A percentile compares a stretch with the other conserved stretches of the same genome.
Evolutionary conservation across 2,113 vertebrate genomes (phyloP).

Genomic region (Brachyistius frenatus): DNA sequence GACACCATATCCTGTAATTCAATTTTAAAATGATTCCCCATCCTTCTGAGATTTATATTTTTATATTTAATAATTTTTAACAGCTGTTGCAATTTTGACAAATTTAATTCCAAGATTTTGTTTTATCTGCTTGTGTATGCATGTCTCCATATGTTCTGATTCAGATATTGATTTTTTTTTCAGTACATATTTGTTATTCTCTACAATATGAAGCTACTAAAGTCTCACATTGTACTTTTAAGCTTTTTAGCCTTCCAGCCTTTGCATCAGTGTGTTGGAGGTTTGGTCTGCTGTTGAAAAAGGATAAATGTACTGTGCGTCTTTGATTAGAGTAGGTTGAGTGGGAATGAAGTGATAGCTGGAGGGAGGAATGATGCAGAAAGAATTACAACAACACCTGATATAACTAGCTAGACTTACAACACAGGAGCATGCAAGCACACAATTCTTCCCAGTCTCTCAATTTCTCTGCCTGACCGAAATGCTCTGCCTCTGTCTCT

Average conservation of each 20-base stretch:
- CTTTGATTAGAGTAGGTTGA: constrained; percentile 53
- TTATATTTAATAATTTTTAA: no score
- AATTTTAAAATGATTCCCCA: no score
- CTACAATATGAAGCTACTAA: not conserved
- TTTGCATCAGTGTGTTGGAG: not conserved
- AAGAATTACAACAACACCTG: constrained; percentile 46
- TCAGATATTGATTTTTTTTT: no score
- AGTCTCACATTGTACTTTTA: not conserved
- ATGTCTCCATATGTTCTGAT: no score
- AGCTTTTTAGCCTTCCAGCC: not conserved
- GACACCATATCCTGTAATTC: no score
- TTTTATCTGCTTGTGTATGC: no score
- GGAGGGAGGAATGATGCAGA: constrained; percentile 36
- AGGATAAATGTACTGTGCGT: constrained; percentile 28
- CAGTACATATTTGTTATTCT: no score
- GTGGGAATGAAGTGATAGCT: constrained; percentile 31
- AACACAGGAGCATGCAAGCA: not conserved
- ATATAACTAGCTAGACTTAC: constrained; percentile 37
- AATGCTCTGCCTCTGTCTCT: constrained; percentile 18
- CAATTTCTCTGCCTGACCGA: constrained; percentile 14
- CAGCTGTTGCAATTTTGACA: no score
- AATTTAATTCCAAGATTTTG: no score
- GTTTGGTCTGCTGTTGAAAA: constrained; percentile 24
- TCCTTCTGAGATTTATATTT: no score
- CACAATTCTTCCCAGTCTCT: not conserved